A percentile compares a stretch with the other conserved stretches of the same genome.
Conservation (phyloP, 2,113 vertebrate genomes). For the Gavia stellata region DNA sequence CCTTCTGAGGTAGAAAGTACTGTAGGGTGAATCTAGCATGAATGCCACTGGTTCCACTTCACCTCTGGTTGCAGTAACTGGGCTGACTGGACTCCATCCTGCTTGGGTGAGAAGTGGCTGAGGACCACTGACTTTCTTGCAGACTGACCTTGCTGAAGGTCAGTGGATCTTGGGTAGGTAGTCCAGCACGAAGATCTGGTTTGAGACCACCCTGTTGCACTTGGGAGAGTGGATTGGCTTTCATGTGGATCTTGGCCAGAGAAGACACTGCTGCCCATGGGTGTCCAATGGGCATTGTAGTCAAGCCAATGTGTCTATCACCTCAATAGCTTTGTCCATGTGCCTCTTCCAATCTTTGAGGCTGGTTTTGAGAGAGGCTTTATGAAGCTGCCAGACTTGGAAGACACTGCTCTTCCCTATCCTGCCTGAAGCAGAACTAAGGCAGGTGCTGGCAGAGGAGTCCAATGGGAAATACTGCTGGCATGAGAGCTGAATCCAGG, state of each 20-base stretch:
- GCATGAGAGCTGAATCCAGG: not conserved
- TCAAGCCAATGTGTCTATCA: rapidly evolving
- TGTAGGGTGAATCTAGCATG: not conserved
- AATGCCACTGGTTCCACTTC: not conserved
- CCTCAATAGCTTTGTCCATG: not conserved
- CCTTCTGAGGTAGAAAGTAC: not conserved
- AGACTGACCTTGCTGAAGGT: not conserved
- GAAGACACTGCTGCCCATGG: not conserved
- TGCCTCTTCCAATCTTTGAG: not conserved
- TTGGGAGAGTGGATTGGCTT: not conserved
- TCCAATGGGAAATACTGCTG: not conserved
- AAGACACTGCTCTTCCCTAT: not conserved
- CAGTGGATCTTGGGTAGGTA: not conserved
- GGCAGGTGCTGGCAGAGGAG: not conserved
- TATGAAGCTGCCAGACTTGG: not conserved
- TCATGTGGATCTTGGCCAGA: not conserved
- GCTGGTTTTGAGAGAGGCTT: not conserved
- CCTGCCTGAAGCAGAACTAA: not conserved
- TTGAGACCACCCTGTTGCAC: not conserved
- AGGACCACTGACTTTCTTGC: not conserved
- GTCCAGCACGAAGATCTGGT: rapidly evolving
- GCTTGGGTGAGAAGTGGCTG: not conserved
- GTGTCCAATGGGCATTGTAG: rapidly evolving
- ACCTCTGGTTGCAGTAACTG: not conserved
- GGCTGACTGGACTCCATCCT: not conserved